These are phyloP conservation scores for Parasteatoda lunata DNA, from an alignment of 2,888 invertebrate species.

Conservation along the genomic window DNA sequence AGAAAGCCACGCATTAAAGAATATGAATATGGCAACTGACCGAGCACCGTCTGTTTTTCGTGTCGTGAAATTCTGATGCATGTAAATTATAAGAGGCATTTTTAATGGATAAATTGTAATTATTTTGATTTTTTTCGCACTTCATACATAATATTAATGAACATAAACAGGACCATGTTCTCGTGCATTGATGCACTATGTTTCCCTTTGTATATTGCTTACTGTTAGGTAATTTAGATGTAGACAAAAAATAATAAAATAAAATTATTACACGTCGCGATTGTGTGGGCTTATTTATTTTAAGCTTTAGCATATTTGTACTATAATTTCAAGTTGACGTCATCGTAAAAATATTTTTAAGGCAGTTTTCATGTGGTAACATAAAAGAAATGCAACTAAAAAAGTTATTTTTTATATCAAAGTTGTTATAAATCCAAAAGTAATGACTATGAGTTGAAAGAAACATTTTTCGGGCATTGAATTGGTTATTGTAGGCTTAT, in stretches of 20 bases:
- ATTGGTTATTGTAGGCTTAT: too few relatives aligned
- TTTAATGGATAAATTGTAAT: not conserved
- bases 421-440: too few relatives aligned
- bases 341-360: too few relatives aligned
- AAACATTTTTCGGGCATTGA: too few relatives aligned
- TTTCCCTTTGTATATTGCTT: conserved; percentile 65
- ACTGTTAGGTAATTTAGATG: conserved; percentile 57
- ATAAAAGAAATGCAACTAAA: too few relatives aligned
- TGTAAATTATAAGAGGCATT: conserved; percentile 12
- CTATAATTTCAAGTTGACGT: too few relatives aligned
- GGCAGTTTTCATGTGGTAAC: too few relatives aligned
- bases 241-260: conserved; percentile 24
- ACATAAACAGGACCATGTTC: conserved; percentile 61
- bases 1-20: conserved; percentile 10
- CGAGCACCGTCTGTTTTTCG: conserved; percentile 1
- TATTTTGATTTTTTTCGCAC: conserved; percentile 48
- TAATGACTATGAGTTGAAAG: too few relatives aligned
- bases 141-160: conserved; percentile 48
- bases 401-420: too few relatives aligned
- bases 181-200: conserved; percentile 58
- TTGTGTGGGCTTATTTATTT: not conserved
- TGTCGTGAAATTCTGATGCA: not conserved
- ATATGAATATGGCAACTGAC: conserved; percentile 9
- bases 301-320: not conserved
- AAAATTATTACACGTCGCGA: conserved; percentile 55